Evolutionary conservation across 2,888 invertebrate genomes (phyloP), one percentile per base, ranked within the genome.

Genomic region (Ommatoiulus sabulosus): DNA sequence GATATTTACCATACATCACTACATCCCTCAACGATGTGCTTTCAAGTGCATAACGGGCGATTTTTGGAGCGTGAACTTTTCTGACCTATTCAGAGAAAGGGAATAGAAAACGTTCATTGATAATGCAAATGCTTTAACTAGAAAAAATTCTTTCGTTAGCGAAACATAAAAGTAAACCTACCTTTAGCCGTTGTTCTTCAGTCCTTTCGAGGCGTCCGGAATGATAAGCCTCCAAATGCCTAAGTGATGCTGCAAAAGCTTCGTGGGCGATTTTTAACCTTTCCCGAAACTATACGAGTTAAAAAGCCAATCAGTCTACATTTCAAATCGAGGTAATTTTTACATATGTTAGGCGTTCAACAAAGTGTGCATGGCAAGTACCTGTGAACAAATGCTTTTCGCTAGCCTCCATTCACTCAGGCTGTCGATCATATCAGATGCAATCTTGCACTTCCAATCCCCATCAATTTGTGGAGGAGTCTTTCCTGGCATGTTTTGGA

Each of bases 11-110:
- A 92, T 95, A 95, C 91, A 95, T 94, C 0, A 97, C 94, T 89
- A 95, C 93, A 92, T 97, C 97, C 90, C 95, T 95, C 92, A 97
- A 94, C 0, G 97, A 97, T 0, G 96, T 96, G 90, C 96, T 96
- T 92, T 97, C 97, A 44, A 97, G 93, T 2, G 96, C 96, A 15
- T 97, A 93, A 80, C 96, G 94, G 0, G 97, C 97, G 89, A 97
- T 95, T 88, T 95, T 94, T 0, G 97, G 97, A 0, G 97, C 97
- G 92, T 96, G 93, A 92, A 94, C 94, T 92, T 96, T 97, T 89
- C 96, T 93, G 72, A 97, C 95, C 89, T 90, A 89, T n/a, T 12
- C 35, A 12, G 57, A 4, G 20, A 63, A n/a, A 20, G 20, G 12
- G 52, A 57, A 87, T 20, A 86, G 92, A 92, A 90, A 93, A 46